These are phyloP conservation scores for Tricholaema leucomelas DNA, from an alignment of 2,113 vertebrate genomes.

Conservation along the genomic window DNA sequence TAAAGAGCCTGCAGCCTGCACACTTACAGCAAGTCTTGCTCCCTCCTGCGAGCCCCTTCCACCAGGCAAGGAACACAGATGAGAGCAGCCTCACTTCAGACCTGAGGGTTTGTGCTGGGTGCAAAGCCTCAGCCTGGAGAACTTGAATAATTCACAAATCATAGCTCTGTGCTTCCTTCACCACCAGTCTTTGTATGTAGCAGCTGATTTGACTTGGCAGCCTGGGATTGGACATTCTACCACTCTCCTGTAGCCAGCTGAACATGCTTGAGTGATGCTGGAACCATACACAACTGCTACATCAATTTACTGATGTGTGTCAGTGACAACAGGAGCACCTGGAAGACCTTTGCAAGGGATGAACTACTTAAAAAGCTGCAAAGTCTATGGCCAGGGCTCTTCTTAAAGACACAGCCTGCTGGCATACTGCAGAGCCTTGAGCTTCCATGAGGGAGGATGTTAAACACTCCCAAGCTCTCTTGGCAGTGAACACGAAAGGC, in stretches of 20 bases:
- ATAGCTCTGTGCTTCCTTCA: background rate
- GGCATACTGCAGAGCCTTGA: background rate
- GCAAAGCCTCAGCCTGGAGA: background rate
- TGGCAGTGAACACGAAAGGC: constrained; percentile 9
- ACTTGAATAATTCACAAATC: background rate
- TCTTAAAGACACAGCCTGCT: background rate
- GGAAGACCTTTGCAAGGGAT: background rate
- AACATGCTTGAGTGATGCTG: background rate
- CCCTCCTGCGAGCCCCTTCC: background rate
- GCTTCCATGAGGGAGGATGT: background rate
- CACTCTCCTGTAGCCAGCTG: background rate
- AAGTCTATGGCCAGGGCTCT: background rate
- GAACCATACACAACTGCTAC: background rate
- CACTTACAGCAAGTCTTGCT: background rate
- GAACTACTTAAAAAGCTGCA: background rate
- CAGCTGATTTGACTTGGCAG: background rate
- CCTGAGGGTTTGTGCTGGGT: background rate
- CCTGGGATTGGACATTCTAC: background rate
- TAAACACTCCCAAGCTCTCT: constrained; percentile 17
- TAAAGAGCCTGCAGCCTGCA: background rate
- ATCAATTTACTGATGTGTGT: background rate
- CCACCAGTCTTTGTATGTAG: background rate
- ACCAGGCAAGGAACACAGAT: background rate
- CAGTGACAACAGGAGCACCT: background rate
- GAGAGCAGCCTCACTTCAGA: background rate